Conservation (phyloP, 2,888 invertebrate genomes). For the Sinotaia quadrata region DNA sequence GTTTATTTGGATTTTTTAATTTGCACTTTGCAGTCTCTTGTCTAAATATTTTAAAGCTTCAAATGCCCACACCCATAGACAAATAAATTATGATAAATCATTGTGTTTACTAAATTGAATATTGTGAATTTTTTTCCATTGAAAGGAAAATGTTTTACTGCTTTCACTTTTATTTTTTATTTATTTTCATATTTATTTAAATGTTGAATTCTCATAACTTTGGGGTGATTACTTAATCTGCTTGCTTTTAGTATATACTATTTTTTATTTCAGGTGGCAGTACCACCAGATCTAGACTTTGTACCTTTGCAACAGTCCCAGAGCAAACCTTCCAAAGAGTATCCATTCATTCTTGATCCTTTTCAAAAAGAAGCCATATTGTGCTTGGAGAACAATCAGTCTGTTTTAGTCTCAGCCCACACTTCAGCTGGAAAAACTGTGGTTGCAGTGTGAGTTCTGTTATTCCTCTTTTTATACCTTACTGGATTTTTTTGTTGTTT, state of each 20-base stretch:
- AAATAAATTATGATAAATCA: no score
- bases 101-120: no score
- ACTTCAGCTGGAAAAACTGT: slow-evolving; percentile 99
- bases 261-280: slow-evolving; percentile 76
- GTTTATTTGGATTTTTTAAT: background rate
- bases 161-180: background rate
- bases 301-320: slow-evolving; percentile 75
- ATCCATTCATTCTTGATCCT: slow-evolving; percentile 94
- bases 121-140: no score
- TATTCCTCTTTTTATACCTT: background rate
- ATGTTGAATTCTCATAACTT: background rate
- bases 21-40: no score
- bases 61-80: no score
- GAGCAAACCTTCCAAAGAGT: slow-evolving; percentile 86
- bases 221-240: background rate
- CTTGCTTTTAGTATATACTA: background rate
- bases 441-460: slow-evolving; percentile 86
- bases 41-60: no score
- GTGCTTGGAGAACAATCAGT: slow-evolving; percentile 98
- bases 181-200: background rate
- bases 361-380: slow-evolving; percentile 97
- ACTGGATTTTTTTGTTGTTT: background rate
- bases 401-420: slow-evolving; percentile 98
- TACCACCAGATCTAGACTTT: slow-evolving; percentile 90
- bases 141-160: no score